Evolutionary conservation across 1,140 invertebrate genomes (phyloP).

Genomic region (Diabrotica virgifera): DNA sequence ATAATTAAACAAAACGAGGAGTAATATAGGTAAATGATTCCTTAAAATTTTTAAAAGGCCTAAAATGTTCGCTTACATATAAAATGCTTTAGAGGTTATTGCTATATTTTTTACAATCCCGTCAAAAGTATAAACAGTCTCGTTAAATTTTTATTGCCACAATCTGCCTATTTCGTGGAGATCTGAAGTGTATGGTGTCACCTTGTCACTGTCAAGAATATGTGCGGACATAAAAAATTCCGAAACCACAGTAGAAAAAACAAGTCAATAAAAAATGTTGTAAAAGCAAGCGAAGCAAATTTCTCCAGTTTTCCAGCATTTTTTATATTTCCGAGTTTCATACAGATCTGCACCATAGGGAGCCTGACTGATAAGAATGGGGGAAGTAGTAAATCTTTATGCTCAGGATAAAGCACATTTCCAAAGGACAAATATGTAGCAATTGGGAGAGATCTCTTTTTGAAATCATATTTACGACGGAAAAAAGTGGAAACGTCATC

Average conservation of each 20-base stretch:
- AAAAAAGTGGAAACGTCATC: background rate
- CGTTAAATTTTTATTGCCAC: too few relatives aligned
- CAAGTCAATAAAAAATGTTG: conserved; percentile 10
- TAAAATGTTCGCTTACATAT: too few relatives aligned
- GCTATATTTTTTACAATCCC: too few relatives aligned
- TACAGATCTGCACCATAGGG: conserved; percentile 4
- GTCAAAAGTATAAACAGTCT: too few relatives aligned
- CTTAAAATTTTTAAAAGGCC: too few relatives aligned
- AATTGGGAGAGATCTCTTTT: conserved; percentile 11
- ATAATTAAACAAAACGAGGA: too few relatives aligned
- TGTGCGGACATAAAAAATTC: background rate
- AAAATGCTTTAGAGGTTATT: too few relatives aligned
- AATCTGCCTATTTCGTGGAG: too few relatives aligned
- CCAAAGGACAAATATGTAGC: conserved; percentile 18
- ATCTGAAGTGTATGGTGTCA: too few relatives aligned
- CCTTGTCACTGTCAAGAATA: too few relatives aligned
- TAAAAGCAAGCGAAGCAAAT: conserved; percentile 19
- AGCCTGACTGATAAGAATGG: conserved; percentile 8
- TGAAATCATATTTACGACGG: background rate
- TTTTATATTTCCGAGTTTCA: conserved; percentile 9
- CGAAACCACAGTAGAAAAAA: conserved; percentile 5
- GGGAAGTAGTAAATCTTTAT: conserved; percentile 13
- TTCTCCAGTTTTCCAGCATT: conserved; percentile 7
- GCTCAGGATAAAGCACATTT: conserved; percentile 7
- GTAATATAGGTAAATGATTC: too few relatives aligned